Evolutionary conservation across 2,888 invertebrate species (phyloP).

Genomic region (Pristionchus fissidentatus): DNA sequence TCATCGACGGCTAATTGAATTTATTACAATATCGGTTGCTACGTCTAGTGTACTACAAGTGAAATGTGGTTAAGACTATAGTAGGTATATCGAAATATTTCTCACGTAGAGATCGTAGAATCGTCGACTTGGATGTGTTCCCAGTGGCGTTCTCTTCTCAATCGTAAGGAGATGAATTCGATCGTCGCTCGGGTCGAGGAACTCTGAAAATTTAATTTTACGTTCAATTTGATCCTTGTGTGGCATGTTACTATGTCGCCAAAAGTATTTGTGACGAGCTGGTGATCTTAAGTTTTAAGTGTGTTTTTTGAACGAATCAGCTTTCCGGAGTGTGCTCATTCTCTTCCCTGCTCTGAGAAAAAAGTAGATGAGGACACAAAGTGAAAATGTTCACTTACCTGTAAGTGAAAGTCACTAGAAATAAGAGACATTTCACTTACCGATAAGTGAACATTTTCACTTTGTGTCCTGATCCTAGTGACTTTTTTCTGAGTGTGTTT

Average conservation of each 20-base stretch:
- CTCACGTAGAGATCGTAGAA: constrained; percentile 40
- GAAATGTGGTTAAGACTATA: neutral
- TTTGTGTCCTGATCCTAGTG: neutral
- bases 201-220: constrained; percentile 5
- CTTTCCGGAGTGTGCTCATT: too few species aligned
- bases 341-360: too few species aligned
- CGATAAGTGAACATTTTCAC: neutral
- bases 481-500: too few species aligned
- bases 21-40: neutral
- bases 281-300: too few species aligned
- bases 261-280: too few species aligned
- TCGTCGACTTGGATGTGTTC: constrained; percentile 29
- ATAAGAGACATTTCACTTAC: neutral
- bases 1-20: too few species aligned
- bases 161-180: constrained; percentile 38
- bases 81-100: neutral
- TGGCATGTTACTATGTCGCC: too few species aligned
- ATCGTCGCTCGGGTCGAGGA: constrained; percentile 30
- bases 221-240: too few species aligned
- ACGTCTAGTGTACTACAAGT: neutral
- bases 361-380: too few species aligned
- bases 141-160: constrained; percentile 32
- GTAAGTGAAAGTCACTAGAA: neutral
- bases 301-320: too few species aligned
- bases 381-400: too few species aligned